These are phyloP conservation scores for Drosophila quinaria DNA, from an alignment of 2,888 invertebrate species.

Conservation along the genomic window DNA sequence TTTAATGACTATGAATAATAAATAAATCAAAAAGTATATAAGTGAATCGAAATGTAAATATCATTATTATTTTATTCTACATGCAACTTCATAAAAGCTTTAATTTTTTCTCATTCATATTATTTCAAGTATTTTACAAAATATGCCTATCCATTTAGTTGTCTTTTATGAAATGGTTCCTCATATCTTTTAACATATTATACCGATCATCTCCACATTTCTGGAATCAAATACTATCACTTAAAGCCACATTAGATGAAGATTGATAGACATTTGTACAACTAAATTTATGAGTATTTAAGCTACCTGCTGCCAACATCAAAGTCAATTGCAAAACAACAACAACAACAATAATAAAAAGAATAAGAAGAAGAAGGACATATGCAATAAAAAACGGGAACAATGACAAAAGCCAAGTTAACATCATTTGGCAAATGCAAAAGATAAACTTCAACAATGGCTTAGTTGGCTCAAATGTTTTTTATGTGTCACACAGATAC, in stretches of 20 bases:
- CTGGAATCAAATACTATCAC: constrained; percentile 25
- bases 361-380: neutral
- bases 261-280: constrained; percentile 36
- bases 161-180: neutral
- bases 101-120: no score
- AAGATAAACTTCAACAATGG: constrained; percentile 77
- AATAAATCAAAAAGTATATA: no score
- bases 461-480: constrained; percentile 72
- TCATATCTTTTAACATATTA: neutral
- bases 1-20: no score
- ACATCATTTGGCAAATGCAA: constrained; percentile 72
- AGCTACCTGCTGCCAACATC: constrained; percentile 64
- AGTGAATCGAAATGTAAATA: no score
- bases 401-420: constrained; percentile 47
- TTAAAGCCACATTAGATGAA: constrained; percentile 40
- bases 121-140: no score
- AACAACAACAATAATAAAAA: constrained; percentile 13
- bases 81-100: no score
- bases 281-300: constrained; percentile 60
- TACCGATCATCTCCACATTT: constrained; percentile 15
- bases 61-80: no score
- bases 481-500: constrained; percentile 64
- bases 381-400: constrained; percentile 25
- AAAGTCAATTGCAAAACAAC: constrained; percentile 43
- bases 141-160: no score